Evolutionary conservation across 1,140 invertebrate species (phyloP), one percentile per base, ranked within the genome.

Genomic region (Philopotamus ludificatus): DNA sequence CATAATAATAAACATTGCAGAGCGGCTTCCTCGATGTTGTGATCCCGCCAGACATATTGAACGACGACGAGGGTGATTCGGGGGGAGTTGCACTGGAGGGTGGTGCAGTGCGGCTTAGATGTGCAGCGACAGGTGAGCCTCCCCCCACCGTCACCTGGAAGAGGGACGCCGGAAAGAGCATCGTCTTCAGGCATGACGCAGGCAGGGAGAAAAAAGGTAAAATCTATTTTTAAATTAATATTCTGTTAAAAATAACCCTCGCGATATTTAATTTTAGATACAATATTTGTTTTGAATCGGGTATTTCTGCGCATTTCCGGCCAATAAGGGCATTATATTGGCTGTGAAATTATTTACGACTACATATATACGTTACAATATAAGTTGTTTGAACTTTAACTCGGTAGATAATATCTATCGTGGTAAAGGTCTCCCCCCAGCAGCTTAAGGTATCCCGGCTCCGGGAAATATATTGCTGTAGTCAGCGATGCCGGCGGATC

Each of bases 11-110:
- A 41, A 50, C 12, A 18, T 77, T 77, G 26, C 78, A 93, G 91
- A 89, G 89, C 81, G 91, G 90, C 41, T 85, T 87, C 71, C 83
- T 94, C 74, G 85, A 88, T 68, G 91, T 94, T 66, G 87, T 92
- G 64, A 89, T 93, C 71, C 90, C 91, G 20, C 91, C 91, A 45
- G 90, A 93, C 73, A 93, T 93, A 70, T 79, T 90, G 54, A 85
- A 88, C 72, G 89, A 90, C 57, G 76, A 78, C 9, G 80, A 82
- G 3, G 80, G 81, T 0, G 71, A 72, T 0, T 49, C 42, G 18
- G 77, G 82, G 45, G 82, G 85, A 1, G 81, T 86, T 41, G 84
- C 86, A 7, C 76, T 82, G 20, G 92, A 95, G 77, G 90, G 91
- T n/a, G 88, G 90, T 1, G 86, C 86, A 22, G 86, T 93, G 41